A percentile compares a stretch with the other conserved stretches of the same genome.
These are phyloP conservation scores for Sarotherodon lohbergeri DNA, from an alignment of 2,113 vertebrate species.

Conservation along the genomic window DNA sequence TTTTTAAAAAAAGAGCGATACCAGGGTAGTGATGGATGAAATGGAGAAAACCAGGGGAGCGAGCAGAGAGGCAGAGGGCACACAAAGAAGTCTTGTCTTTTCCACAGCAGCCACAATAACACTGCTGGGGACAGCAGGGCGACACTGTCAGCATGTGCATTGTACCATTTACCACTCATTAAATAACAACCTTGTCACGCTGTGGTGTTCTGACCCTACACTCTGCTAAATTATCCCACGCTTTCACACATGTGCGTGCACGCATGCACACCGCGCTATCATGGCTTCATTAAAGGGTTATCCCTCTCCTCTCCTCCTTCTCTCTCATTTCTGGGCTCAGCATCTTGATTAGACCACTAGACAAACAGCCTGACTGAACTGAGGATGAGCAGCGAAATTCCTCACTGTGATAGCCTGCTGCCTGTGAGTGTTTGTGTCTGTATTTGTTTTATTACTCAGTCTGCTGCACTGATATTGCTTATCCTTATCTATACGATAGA, in stretches of 20 bases:
- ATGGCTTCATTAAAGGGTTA: background rate
- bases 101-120: background rate
- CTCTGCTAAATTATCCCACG: background rate
- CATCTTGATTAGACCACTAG: conserved; percentile 16
- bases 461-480: background rate
- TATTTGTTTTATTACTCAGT: background rate
- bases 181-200: conserved; percentile 36
- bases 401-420: background rate
- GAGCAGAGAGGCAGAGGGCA: background rate
- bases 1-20: background rate
- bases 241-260: background rate
- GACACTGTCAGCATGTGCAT: conserved; percentile 19
- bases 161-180: conserved; percentile 21
- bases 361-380: conserved; percentile 41
- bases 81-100: conserved; percentile 32
- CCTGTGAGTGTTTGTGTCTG: background rate
- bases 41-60: background rate
- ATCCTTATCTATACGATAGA: conserved; percentile 25
- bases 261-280: background rate
- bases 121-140: background rate
- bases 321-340: conserved; percentile 12
- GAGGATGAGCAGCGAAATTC: conserved; percentile 13
- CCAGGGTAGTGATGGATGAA: conserved; percentile 15
- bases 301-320: background rate
- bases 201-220: background rate